Conservation (phyloP, 2,888 invertebrate species). For the Amaurobius ferox region DNA sequence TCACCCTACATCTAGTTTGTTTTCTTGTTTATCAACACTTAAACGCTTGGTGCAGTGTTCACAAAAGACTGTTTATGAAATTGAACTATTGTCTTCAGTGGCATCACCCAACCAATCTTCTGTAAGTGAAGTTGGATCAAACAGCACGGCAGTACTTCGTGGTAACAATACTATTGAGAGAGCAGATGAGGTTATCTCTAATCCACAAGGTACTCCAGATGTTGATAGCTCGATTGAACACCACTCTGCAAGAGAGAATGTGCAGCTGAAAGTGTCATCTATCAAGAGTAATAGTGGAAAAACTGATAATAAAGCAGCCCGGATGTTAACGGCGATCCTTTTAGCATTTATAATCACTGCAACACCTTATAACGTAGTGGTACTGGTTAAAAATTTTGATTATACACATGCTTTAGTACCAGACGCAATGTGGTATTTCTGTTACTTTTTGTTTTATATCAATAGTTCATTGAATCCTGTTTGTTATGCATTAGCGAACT, state of each 20-base stretch:
- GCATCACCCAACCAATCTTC: not conserved
- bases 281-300: constrained; percentile 84
- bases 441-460: constrained; percentile 99
- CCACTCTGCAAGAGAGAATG: constrained; percentile 84
- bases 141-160: not conserved
- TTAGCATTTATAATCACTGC: constrained; percentile 99
- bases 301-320: constrained; percentile 95
- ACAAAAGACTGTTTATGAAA: constrained; percentile 75
- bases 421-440: constrained; percentile 93
- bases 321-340: constrained; percentile 96
- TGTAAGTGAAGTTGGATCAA: not conserved
- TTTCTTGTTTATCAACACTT: constrained; percentile 83
- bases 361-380: constrained; percentile 98
- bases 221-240: constrained; percentile 71
- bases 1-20: constrained; percentile 78
- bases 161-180: not conserved
- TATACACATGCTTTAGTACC: constrained; percentile 88
- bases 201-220: constrained; percentile 25
- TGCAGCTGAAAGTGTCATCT: constrained; percentile 95
- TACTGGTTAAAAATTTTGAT: constrained; percentile 86
- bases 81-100: constrained; percentile 76
- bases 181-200: not conserved
- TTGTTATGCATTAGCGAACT: constrained; percentile 98
- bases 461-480: constrained; percentile 99
- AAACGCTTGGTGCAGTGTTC: constrained; percentile 44